phyloP scores from a whole-genome alignment of 1,140 invertebrate species.

The Drosophila prosaltans region DNA sequence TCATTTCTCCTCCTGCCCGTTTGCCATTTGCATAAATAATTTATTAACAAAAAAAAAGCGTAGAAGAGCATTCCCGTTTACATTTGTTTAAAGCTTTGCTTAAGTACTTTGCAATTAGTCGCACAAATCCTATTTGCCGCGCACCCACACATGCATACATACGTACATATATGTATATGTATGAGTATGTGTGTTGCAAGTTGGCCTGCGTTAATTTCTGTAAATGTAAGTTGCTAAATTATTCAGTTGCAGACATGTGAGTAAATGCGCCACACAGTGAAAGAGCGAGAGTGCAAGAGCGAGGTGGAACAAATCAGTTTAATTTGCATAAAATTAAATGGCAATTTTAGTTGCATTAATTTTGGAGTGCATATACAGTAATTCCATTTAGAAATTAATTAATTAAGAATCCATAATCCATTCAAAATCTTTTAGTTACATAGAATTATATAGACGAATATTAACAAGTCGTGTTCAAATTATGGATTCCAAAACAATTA shows the following conservation, averaged over 20 bases:
- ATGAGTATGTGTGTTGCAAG: slow-evolving; percentile 18
- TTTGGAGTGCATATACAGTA: not conserved
- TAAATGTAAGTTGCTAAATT: slow-evolving; percentile 78
- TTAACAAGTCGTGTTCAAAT: not conserved
- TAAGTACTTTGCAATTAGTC: slow-evolving; percentile 82
- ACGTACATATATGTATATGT: slow-evolving; percentile 31
- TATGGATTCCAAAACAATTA: too few species aligned
- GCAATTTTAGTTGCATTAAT: slow-evolving; percentile 62
- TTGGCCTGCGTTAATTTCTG: slow-evolving; percentile 72
- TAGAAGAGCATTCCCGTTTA: slow-evolving; percentile 53
- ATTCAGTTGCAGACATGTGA: slow-evolving; percentile 73
- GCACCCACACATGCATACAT: slow-evolving; percentile 33
- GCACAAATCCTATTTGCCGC: slow-evolving; percentile 75
- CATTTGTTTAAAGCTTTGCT: slow-evolving; percentile 80
- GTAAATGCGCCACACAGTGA: slow-evolving; percentile 46
- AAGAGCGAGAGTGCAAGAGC: slow-evolving; percentile 18
- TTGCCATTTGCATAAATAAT: slow-evolving; percentile 71
- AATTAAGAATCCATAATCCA: not conserved
- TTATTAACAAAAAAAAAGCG: slow-evolving; percentile 59
- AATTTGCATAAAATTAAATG: slow-evolving; percentile 79
- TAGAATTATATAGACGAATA: not conserved
- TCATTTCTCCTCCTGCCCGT: slow-evolving; percentile 11
- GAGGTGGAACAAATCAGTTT: slow-evolving; percentile 22
- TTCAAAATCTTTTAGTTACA: not conserved
- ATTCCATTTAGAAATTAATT: not conserved